Percentiles rank a stretch among this genome's conserved stretches.
Conservation (phyloP, 2,888 invertebrate genomes). For the Callinectes sapidus region DNA sequence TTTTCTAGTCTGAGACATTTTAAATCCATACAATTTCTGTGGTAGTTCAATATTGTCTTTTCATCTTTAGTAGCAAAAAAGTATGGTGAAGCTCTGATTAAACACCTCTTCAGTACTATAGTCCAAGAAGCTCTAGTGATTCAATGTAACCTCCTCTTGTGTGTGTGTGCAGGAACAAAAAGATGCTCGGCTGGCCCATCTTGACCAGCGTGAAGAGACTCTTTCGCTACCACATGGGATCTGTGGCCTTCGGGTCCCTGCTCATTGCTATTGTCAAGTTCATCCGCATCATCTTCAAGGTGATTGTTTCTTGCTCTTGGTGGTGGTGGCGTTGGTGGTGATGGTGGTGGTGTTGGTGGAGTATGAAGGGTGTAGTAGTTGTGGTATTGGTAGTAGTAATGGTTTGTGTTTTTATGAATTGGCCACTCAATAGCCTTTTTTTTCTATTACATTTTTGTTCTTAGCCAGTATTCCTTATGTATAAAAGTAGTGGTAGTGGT, state of each 20-base stretch:
- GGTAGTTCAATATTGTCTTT: no score
- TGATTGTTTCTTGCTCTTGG: background rate
- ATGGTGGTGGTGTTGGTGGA: background rate
- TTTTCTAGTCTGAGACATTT: no score
- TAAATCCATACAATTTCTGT: no score
- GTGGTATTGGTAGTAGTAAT: background rate
- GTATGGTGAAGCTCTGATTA: no score
- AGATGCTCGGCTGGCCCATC: conserved; percentile 76
- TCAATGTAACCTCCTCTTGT: background rate
- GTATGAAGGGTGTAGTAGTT: background rate
- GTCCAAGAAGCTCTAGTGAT: no score
- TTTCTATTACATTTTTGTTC: no score
- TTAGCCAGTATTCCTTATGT: no score
- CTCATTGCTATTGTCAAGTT: conserved; percentile 84
- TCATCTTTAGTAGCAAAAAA: no score
- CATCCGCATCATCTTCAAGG: conserved; percentile 87
- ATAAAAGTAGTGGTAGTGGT: no score
- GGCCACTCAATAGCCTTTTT: no score
- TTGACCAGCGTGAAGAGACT: conserved; percentile 78
- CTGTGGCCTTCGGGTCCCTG: conserved; percentile 86
- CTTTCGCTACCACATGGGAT: conserved; percentile 84
- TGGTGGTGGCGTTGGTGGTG: background rate
- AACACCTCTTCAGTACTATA: no score
- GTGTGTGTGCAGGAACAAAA: conserved; percentile 71
- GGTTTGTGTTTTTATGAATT: background rate